These are phyloP conservation scores for Pithecia hirsuta DNA, from an alignment of 2,797 vertebrate species.

Conservation along the genomic window DNA sequence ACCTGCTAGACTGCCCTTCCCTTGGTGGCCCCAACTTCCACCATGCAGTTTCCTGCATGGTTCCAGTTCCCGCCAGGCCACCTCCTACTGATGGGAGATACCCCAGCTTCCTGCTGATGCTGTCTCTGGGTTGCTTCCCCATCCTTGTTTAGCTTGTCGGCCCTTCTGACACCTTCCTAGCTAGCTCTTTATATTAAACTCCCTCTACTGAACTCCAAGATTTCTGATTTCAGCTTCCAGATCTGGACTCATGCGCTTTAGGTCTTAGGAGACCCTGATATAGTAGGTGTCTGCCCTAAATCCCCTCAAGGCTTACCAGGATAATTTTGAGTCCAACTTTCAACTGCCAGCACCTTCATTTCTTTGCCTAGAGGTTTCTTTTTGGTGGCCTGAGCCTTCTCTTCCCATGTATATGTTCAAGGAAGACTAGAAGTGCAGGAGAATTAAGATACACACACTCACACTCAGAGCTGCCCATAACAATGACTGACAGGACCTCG, in stretches of 20 bases:
- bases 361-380: background rate
- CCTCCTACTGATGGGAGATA: background rate
- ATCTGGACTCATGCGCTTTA: background rate
- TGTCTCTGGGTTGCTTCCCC: background rate
- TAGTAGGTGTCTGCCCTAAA: background rate
- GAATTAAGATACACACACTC: background rate
- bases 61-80: background rate
- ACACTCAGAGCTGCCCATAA: background rate
- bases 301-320: background rate
- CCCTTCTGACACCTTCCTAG: background rate
- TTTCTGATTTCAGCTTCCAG: background rate
- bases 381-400: background rate
- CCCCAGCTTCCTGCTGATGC: background rate
- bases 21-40: background rate
- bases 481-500: background rate
- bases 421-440: background rate
- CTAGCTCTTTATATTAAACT: background rate
- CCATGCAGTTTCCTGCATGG: background rate
- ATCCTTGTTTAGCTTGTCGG: background rate
- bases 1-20: background rate
- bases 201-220: background rate
- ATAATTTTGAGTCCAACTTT: background rate
- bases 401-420: background rate
- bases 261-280: background rate
- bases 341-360: background rate